phyloP scores from a whole-genome alignment of 2,888 invertebrate genomes.

The Spatulosminthurus flaviceps region DNA sequence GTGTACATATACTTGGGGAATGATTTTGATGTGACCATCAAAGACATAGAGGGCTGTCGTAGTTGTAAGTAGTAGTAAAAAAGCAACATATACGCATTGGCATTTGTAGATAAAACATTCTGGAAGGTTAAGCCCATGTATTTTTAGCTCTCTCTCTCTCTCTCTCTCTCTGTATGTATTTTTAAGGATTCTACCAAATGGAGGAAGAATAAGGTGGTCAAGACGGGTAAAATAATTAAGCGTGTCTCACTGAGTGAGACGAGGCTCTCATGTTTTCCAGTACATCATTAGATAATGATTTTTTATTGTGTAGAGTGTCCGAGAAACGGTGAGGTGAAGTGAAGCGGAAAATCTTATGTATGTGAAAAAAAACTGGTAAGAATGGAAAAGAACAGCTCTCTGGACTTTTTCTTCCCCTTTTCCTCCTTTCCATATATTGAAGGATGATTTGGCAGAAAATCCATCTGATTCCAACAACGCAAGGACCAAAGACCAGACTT shows the following conservation, averaged over 20 bases:
- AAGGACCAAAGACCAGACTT: constrained; percentile 28
- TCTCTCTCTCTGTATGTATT: too few relatives aligned
- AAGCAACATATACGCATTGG: too few relatives aligned
- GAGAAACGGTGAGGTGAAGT: constrained; percentile 43
- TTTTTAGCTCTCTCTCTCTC: too few relatives aligned
- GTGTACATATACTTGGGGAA: too few relatives aligned
- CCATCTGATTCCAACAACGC: constrained; percentile 47
- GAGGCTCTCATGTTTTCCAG: constrained; percentile 44
- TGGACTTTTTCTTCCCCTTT: constrained; percentile 23
- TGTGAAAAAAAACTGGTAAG: constrained; percentile 45
- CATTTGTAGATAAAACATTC: too few relatives aligned
- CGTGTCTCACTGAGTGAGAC: constrained; percentile 49
- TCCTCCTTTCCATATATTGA: constrained; percentile 32
- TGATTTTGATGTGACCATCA: too few relatives aligned
- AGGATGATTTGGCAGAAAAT: constrained; percentile 51
- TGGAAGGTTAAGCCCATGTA: too few relatives aligned
- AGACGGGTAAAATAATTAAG: constrained; percentile 49
- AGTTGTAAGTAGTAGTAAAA: too few relatives aligned
- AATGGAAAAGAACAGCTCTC: neutral
- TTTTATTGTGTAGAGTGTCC: constrained; percentile 37
- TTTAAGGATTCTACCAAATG: neutral
- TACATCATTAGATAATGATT: constrained; percentile 46
- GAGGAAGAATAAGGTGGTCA: constrained; percentile 40
- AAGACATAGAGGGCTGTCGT: too few relatives aligned
- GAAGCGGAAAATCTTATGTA: constrained; percentile 47